A percentile compares a stretch with the other conserved stretches of the same genome.
phyloP scores from a whole-genome alignment of 92 coral and sea anemone species.

The Montipora capitata region DNA sequence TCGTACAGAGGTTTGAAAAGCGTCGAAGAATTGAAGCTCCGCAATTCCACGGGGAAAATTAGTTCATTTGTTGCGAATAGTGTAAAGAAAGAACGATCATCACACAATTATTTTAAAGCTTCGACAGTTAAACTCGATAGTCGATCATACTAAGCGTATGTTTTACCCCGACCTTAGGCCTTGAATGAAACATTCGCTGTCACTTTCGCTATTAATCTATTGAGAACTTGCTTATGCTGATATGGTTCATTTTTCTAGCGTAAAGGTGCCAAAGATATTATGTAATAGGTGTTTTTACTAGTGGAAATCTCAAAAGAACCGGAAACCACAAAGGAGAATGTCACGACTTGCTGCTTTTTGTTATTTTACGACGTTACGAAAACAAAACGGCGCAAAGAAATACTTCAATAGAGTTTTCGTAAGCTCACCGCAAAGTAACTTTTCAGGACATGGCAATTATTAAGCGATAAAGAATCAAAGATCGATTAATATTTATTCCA shows the following conservation, averaged over 20 bases:
- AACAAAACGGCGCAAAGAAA: constrained; percentile 26
- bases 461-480: neutral
- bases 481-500: constrained; percentile 2
- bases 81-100: neutral
- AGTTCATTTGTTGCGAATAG: neutral
- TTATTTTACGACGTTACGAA: constrained; percentile 43
- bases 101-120: too few relatives aligned
- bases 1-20: neutral
- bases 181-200: neutral
- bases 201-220: neutral
- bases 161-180: neutral
- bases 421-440: neutral
- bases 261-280: neutral
- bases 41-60: neutral
- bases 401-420: neutral
- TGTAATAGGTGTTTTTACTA: neutral
- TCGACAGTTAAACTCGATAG: neutral
- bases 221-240: neutral
- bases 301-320: constrained; percentile 15
- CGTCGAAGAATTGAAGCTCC: too few relatives aligned
- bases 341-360: neutral
- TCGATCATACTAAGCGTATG: neutral
- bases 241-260: neutral
- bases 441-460: neutral
- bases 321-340: constrained; percentile 39